Evolutionary conservation across 1,140 invertebrate species (phyloP).

Genomic region (Halyomorpha halys): DNA sequence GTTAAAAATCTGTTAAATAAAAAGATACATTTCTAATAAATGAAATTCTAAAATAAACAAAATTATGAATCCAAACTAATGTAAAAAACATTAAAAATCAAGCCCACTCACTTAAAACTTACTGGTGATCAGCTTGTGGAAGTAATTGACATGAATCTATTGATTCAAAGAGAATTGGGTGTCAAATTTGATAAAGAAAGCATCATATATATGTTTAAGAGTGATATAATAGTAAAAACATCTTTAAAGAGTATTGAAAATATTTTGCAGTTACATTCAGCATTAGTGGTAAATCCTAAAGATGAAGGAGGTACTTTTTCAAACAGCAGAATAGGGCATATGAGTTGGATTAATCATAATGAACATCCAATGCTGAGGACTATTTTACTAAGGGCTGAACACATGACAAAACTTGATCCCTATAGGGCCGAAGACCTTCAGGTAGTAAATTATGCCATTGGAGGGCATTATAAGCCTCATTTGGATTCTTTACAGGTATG

Average conservation of each 20-base stretch:
- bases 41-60: too few species aligned
- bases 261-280: slow-evolving; percentile 66
- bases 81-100: too few species aligned
- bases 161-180: too few species aligned
- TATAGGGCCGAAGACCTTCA: slow-evolving; percentile 87
- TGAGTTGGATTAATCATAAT: slow-evolving; percentile 80
- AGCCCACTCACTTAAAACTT: too few species aligned
- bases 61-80: too few species aligned
- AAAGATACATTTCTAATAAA: too few species aligned
- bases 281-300: slow-evolving; percentile 91
- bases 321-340: slow-evolving; percentile 94
- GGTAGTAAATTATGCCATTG: slow-evolving; percentile 96
- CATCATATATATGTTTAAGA: too few species aligned
- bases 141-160: too few species aligned
- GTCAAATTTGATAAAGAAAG: too few species aligned
- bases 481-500: slow-evolving; percentile 85
- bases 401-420: slow-evolving; percentile 76
- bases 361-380: slow-evolving; percentile 67
- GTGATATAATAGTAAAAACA: too few species aligned
- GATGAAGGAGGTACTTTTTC: slow-evolving; percentile 89
- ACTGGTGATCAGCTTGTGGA: too few species aligned
- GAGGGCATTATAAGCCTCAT: slow-evolving; percentile 98
- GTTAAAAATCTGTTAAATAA: too few species aligned
- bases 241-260: not conserved
- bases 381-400: slow-evolving; percentile 61